Evolutionary conservation across 2,888 invertebrate species (phyloP).

Genomic region (Synergus itoensis): DNA sequence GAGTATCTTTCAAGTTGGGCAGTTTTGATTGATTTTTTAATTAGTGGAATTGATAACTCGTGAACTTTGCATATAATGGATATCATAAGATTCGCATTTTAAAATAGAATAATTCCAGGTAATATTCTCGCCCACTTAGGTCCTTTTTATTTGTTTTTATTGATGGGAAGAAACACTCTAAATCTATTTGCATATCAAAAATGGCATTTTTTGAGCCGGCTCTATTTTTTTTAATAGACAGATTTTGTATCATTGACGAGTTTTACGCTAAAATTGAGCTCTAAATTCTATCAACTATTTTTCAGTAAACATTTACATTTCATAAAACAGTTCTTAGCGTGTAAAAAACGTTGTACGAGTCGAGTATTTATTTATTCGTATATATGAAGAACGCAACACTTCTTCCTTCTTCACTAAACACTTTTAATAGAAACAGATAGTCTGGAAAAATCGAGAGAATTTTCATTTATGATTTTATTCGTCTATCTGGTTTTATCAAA

Average conservation of each 20-base stretch:
- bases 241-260: constrained; percentile 10
- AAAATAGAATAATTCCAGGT: not conserved
- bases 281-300: constrained; percentile 25
- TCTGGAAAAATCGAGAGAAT: not conserved
- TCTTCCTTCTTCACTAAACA: constrained; percentile 45
- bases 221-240: constrained; percentile 32
- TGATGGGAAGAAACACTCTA: constrained; percentile 50
- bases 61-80: not conserved
- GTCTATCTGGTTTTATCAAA: constrained; percentile 12
- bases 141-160: constrained; percentile 44
- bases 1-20: not conserved
- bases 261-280: constrained; percentile 25
- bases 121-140: not conserved
- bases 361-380: constrained; percentile 51
- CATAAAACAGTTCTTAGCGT: not conserved
- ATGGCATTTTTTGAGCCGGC: constrained; percentile 26
- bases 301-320: constrained; percentile 17
- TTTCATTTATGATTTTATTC: not conserved
- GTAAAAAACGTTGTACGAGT: constrained; percentile 36
- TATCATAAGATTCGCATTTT: not conserved
- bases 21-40: not conserved
- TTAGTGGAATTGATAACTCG: not conserved
- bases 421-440: constrained; percentile 31
- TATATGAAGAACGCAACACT: constrained; percentile 66
- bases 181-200: constrained; percentile 23